Evolutionary conservation across 2,797 vertebrate species (phyloP).

Genomic region (Enteromius fasciolatus): DNA sequence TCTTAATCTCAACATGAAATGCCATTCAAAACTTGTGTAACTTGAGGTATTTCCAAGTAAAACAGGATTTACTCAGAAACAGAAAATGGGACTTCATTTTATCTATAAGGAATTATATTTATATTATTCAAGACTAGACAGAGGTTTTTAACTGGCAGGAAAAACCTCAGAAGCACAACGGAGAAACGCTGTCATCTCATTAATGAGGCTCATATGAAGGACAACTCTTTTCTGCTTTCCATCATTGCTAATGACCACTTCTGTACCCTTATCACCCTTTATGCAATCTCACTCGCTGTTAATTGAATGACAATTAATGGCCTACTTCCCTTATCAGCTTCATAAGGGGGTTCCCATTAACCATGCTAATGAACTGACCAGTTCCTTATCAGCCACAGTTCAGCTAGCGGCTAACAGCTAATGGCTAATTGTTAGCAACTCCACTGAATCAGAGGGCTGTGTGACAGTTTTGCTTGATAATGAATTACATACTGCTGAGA

Average conservation of each 20-base stretch:
- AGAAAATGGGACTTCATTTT: background rate
- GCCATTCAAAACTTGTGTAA: background rate
- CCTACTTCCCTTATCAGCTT: slow-evolving; percentile 55
- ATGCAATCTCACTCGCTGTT: slow-evolving; percentile 55
- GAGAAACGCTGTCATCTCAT: slow-evolving; percentile 25
- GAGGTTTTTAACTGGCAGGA: background rate
- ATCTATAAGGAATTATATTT: background rate
- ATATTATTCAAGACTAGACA: background rate
- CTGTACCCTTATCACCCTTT: slow-evolving; percentile 54
- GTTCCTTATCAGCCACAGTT: slow-evolving; percentile 53
- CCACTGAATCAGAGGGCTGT: background rate
- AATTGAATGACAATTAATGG: slow-evolving; percentile 66
- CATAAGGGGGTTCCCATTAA: slow-evolving; percentile 61
- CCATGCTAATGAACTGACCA: slow-evolving; percentile 62
- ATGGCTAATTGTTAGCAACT: slow-evolving; percentile 48
- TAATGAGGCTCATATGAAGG: slow-evolving; percentile 37
- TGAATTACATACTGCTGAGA: slow-evolving; percentile 4
- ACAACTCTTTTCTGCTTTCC: slow-evolving; percentile 43
- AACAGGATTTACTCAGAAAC: background rate
- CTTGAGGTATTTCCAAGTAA: background rate
- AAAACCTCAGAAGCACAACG: background rate
- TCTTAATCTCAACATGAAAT: background rate
- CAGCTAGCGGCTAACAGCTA: slow-evolving; percentile 55
- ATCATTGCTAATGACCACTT: slow-evolving; percentile 45
- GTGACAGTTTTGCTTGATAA: background rate